These are phyloP conservation scores for Empis livida DNA, from an alignment of 2,888 invertebrate species.

Conservation along the genomic window DNA sequence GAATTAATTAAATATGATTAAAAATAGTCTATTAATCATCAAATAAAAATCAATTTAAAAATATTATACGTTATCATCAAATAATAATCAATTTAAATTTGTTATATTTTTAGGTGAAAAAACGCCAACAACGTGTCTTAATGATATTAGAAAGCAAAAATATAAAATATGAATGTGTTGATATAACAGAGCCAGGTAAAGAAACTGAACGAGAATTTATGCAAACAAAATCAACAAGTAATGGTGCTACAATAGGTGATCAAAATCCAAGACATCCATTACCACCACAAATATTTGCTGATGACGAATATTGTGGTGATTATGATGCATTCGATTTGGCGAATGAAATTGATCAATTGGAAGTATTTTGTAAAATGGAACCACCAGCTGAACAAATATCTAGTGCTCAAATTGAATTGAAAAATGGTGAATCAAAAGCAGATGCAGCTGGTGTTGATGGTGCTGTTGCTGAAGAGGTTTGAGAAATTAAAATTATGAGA, in stretches of 20 bases:
- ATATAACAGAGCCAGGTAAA: conserved; percentile 87
- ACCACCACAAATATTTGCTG: conserved; percentile 92
- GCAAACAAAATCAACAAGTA: conserved; percentile 71
- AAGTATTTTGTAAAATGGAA: conserved; percentile 66
- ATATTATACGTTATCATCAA: too few species aligned
- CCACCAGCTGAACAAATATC: conserved; percentile 42
- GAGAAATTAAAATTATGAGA: conserved; percentile 9
- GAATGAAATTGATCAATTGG: conserved; percentile 80
- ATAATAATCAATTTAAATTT: too few species aligned
- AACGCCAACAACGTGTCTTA: conserved; percentile 83
- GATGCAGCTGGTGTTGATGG: conserved; percentile 29
- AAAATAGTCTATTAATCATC: too few species aligned
- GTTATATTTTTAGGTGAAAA: conserved; percentile 74
- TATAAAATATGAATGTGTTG: conserved; percentile 79
- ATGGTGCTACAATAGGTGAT: conserved; percentile 60
- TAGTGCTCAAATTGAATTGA: conserved; percentile 37
- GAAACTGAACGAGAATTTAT: conserved; percentile 83
- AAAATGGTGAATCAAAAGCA: conserved; percentile 31
- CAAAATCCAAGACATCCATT: conserved; percentile 63
- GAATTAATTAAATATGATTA: too few species aligned
- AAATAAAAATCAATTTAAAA: too few species aligned
- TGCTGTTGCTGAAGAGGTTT: conserved; percentile 20
- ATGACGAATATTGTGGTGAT: conserved; percentile 76
- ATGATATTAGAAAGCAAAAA: conserved; percentile 88
- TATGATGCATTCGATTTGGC: conserved; percentile 87